A percentile compares a stretch with the other conserved stretches of the same genome.
phyloP scores from a whole-genome alignment of 92 coral and sea anemone genomes.

The Phenganax marumi region DNA sequence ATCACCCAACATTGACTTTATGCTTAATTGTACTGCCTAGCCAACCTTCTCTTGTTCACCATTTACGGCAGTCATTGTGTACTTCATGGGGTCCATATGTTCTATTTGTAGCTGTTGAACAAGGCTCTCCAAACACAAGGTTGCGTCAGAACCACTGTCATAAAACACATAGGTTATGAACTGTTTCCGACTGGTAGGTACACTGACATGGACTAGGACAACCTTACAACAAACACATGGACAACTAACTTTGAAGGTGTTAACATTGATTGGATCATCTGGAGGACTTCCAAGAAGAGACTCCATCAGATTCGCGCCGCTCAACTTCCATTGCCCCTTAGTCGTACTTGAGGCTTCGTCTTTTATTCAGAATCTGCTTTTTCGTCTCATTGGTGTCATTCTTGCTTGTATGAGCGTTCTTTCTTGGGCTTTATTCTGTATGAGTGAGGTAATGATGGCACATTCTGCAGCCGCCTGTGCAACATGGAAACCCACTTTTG shows the following conservation, averaged over 20 bases:
- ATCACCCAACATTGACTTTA: slow-evolving; percentile 58
- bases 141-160: slow-evolving; percentile 68
- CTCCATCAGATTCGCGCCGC: background rate
- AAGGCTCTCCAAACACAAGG: slow-evolving; percentile 58
- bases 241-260: slow-evolving; percentile 38
- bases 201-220: slow-evolving; percentile 62
- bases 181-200: slow-evolving; percentile 39
- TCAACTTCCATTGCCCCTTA: background rate
- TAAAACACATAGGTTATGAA: slow-evolving; percentile 60
- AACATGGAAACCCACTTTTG: slow-evolving; percentile 27
- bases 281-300: background rate
- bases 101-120: slow-evolving; percentile 43
- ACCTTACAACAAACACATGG: slow-evolving; percentile 71
- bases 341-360: background rate
- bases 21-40: slow-evolving; percentile 50
- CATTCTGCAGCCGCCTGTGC: background rate
- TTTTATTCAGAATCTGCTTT: background rate
- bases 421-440: background rate
- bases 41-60: slow-evolving; percentile 43
- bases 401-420: background rate
- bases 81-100: slow-evolving; percentile 44
- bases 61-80: slow-evolving; percentile 58
- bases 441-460: slow-evolving; percentile 21
- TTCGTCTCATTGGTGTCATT: background rate
- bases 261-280: slow-evolving; percentile 39